Percentiles rank a stretch among this genome's conserved stretches.
Conservation (phyloP, 2,113 vertebrate species). For the Oreochromis niloticus region DNA sequence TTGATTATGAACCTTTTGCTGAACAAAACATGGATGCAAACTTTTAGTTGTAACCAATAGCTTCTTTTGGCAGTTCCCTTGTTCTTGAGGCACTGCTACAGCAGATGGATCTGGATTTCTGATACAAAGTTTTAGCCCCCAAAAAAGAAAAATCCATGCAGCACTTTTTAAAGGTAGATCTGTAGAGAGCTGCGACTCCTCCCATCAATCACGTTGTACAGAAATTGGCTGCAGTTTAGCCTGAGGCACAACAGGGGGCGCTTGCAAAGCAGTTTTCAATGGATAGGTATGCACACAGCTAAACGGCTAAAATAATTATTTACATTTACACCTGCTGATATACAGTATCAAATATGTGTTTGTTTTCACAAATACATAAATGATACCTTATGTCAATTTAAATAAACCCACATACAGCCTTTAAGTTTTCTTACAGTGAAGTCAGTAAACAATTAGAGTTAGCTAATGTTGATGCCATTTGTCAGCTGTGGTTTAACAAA, state of each 20-base stretch:
- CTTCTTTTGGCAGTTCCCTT: accelerated
- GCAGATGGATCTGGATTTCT: neutral
- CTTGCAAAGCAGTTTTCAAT: neutral
- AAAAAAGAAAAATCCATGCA: neutral
- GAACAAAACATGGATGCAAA: neutral
- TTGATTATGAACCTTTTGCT: neutral
- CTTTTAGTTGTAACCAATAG: neutral
- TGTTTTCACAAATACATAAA: neutral
- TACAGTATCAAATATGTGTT: neutral
- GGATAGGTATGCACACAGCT: neutral
- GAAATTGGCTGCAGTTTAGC: neutral
- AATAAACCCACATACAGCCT: neutral
- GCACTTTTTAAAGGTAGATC: neutral
- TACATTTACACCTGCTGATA: neutral
- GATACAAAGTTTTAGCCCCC: accelerated
- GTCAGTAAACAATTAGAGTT: neutral
- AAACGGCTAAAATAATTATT: neutral
- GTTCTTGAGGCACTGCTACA: neutral
- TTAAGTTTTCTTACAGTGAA: neutral
- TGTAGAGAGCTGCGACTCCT: accelerated
- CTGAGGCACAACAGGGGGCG: accelerated
- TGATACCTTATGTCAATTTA: neutral
- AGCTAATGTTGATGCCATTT: neutral
- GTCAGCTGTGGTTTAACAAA: neutral
- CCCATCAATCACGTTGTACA: accelerated